Conservation (phyloP, 2,113 vertebrate genomes). For the Xerus inauris region DNA sequence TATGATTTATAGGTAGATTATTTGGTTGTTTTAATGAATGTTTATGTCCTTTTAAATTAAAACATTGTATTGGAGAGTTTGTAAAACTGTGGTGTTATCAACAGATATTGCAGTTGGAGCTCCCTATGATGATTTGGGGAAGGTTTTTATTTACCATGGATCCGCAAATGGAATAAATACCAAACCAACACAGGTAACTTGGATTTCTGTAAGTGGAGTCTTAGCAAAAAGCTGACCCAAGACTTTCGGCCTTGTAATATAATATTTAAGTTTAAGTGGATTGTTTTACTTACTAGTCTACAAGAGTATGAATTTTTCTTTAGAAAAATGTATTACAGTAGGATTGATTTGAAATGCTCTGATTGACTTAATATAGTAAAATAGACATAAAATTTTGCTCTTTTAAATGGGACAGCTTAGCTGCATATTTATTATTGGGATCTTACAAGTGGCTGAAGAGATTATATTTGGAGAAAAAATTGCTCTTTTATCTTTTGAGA, state of each 20-base stretch:
- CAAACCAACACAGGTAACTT: slow-evolving; percentile 92
- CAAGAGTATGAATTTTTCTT: background rate
- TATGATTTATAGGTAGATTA: background rate
- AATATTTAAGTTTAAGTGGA: slow-evolving; percentile 16
- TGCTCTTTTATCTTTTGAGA: slow-evolving; percentile 24
- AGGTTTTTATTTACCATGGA: slow-evolving; percentile 96
- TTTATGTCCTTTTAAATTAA: background rate
- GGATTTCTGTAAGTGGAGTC: background rate
- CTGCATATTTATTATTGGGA: too few relatives aligned
- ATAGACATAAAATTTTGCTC: background rate
- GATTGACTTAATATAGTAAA: background rate
- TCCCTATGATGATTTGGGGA: slow-evolving; percentile 93
- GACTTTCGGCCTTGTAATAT: background rate
- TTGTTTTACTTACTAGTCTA: slow-evolving; percentile 23
- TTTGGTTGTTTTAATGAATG: background rate
- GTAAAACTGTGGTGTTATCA: slow-evolving; percentile 69
- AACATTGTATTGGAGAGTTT: background rate
- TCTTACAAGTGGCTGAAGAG: too few relatives aligned
- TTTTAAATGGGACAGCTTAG: too few relatives aligned
- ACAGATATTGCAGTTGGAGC: slow-evolving; percentile 97
- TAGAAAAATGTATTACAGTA: background rate
- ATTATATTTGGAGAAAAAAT: too few relatives aligned
- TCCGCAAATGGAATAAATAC: slow-evolving; percentile 91
- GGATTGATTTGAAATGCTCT: slow-evolving; percentile 10
- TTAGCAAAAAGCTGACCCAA: background rate